Conservation (phyloP, 1,140 invertebrate species). For the Pomacea maculata region DNA sequence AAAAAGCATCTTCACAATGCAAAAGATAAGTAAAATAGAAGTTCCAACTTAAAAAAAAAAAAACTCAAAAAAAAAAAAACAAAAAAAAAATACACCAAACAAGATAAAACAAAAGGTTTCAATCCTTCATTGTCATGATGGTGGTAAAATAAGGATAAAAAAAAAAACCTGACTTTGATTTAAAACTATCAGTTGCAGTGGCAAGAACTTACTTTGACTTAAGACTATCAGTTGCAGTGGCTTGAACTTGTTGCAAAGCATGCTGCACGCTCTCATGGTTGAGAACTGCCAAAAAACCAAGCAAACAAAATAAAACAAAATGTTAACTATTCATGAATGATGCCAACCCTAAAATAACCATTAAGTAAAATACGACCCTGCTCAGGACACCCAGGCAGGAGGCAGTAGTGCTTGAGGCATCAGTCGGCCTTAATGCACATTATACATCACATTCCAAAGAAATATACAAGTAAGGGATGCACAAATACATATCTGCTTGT, state of each 20-base stretch:
- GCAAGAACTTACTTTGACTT: conserved; percentile 75
- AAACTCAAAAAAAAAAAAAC: not conserved
- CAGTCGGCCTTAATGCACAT: not conserved
- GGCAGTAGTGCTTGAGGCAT: not conserved
- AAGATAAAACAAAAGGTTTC: not conserved
- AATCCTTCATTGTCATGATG: not conserved
- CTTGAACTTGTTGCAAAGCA: conserved; percentile 74
- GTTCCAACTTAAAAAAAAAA: not conserved
- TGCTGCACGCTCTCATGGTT: conserved; percentile 84
- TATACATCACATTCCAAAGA: too few relatives aligned
- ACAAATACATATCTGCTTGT: not conserved
- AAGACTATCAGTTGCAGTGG: conserved; percentile 78
- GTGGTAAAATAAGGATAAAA: not conserved
- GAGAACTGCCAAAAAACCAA: conserved; percentile 62
- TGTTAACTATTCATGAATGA: not conserved
- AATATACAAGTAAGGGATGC: not conserved
- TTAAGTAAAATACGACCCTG: too few relatives aligned
- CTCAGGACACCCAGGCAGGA: too few relatives aligned
- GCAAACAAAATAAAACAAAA: conserved; percentile 42
- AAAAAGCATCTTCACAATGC: not conserved
- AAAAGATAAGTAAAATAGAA: not conserved
- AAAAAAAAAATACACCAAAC: not conserved
- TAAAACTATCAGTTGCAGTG: too few relatives aligned
- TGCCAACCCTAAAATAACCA: not conserved
- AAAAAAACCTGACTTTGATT: not conserved